Evolutionary conservation across 2,888 invertebrate species (phyloP), one percentile per base, ranked within the genome.

Genomic region (Octonoba sinensis): DNA sequence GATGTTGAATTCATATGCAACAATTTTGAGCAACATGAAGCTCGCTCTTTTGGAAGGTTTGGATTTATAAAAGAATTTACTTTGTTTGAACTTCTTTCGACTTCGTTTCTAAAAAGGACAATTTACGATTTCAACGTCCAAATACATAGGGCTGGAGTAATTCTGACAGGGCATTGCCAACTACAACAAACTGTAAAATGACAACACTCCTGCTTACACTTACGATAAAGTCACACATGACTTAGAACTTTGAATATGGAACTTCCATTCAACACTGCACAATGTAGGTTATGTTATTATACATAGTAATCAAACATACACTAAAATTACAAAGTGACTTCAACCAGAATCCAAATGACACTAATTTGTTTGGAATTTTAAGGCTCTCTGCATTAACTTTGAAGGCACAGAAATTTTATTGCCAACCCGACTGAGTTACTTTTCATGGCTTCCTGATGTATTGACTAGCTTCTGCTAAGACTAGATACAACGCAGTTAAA

Each of bases 381-480:
- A 27, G 27, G 27, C 27, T 27, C 27, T 27, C 27, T 27, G 27
- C 27, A 27, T 27, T 27, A 27, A 27, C 49, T 65, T 11, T 13
- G 24, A 77, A 77, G 71, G 71, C 70, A 77, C 77, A 65, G 18
- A 16, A 36, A 51, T 20, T 27, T 44, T 70, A 64, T 70, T 77
- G 62, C 64, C 44, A 51, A 59, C 51, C n/a, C 46, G 27, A 75
- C 51, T 77, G 27, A 27, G 27, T 27, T 27, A 27, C 2, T 6
- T 27, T 27, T 27, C 27, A 27, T 65, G 20, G 54, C 20, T 71
- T 20, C 46, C 56, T 22, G 64, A 64, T 27, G 51, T 57, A 65
- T 65, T 77, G 77, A 77, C 77, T 77, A 77, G 77, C 20, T 20
- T 65, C 15, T 71, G 56, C 57, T 62, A 57, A 54, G 77, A 77